Conservation (phyloP, 2,113 vertebrate genomes). For the Pica pica region DNA sequence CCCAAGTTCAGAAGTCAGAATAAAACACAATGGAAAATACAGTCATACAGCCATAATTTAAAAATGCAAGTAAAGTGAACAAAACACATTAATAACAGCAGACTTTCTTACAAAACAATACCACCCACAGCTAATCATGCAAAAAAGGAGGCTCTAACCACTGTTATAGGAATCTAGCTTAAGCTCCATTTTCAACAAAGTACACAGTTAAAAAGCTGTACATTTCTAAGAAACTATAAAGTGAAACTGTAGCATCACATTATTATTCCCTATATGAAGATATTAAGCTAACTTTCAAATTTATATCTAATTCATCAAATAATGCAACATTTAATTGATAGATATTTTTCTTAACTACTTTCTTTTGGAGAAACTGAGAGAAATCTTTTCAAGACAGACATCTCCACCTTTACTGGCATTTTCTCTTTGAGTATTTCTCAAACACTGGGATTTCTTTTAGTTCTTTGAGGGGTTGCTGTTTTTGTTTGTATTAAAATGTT, state of each 20-base stretch:
- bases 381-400: not conserved
- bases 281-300: not conserved
- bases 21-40: not conserved
- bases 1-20: not conserved
- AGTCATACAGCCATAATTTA: not conserved
- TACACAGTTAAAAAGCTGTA: not conserved
- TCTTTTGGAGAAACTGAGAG: not conserved
- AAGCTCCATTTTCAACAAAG: not conserved
- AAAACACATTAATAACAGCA: not conserved
- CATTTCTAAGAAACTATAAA: not conserved
- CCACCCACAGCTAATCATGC: not conserved
- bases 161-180: not conserved
- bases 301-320: not conserved
- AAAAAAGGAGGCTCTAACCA: not conserved
- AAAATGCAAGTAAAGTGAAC: not conserved
- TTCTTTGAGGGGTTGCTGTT: accelerated
- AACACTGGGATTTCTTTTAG: not conserved
- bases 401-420: not conserved
- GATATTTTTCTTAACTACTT: not conserved
- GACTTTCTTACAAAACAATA: not conserved
- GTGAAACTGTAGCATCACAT: not conserved
- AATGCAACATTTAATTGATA: not conserved
- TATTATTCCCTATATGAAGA: not conserved
- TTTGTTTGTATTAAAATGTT: not conserved
- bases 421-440: not conserved